phyloP scores from a whole-genome alignment of 2,797 vertebrate genomes.

The Bradypodion ventrale region DNA sequence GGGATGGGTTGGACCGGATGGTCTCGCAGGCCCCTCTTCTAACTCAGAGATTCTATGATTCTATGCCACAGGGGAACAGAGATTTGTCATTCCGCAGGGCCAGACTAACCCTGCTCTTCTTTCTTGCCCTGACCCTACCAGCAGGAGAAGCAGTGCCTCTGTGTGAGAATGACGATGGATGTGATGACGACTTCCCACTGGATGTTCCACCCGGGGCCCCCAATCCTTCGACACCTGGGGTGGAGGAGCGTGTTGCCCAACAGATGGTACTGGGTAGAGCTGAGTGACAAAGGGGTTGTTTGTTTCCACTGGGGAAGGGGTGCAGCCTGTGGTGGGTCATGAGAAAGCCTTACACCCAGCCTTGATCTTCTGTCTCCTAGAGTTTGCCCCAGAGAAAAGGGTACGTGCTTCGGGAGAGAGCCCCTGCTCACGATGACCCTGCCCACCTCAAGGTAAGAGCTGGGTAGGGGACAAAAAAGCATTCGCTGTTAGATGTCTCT shows the following conservation, averaged over 20 bases:
- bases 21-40: no score
- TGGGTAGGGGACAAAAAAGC: neutral
- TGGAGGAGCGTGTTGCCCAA: conserved; percentile 60
- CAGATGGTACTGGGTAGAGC: conserved; percentile 73
- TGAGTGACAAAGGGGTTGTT: neutral
- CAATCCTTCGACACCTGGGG: conserved; percentile 35
- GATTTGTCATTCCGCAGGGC: no score
- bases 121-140: fast-evolving
- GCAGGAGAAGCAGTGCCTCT: neutral
- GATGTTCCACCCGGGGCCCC: conserved; percentile 53
- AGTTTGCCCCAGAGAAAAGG: neutral
- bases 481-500: no score
- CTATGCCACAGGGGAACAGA: no score
- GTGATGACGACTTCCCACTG: conserved; percentile 54
- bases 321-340: fast-evolving
- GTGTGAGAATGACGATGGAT: neutral
- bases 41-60: no score
- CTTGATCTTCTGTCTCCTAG: neutral
- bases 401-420: conserved; percentile 69
- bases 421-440: conserved; percentile 15
- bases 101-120: neutral
- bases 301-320: fast-evolving
- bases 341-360: fast-evolving
- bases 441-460: conserved; percentile 1
- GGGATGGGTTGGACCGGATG: no score